phyloP scores from a whole-genome alignment of 2,797 vertebrate species.

The Amazonetta brasiliensis region DNA sequence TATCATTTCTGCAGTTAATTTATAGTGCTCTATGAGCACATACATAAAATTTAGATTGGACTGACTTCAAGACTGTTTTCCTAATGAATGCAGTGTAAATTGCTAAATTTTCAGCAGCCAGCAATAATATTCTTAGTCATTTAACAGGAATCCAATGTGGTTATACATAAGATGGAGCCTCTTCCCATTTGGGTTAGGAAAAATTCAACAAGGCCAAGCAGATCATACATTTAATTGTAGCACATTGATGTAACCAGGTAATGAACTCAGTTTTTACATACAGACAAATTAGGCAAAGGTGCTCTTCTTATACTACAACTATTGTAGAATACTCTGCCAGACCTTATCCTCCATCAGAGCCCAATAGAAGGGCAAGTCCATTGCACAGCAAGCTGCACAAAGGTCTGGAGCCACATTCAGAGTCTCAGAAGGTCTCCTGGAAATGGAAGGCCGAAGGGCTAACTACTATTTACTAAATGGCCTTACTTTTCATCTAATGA shows the following conservation, averaged over 20 bases:
- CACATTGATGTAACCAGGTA: not conserved
- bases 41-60: not conserved
- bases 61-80: not conserved
- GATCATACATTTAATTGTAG: not conserved
- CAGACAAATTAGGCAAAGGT: not conserved
- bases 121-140: not conserved
- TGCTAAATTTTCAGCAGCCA: not conserved
- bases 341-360: not conserved
- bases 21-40: not conserved
- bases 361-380: not conserved
- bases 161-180: not conserved
- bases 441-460: not conserved
- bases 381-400: not conserved
- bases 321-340: not conserved
- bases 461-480: not conserved
- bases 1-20: not conserved
- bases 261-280: slow-evolving; percentile 17
- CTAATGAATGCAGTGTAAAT: not conserved
- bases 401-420: not conserved
- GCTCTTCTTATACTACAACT: not conserved
- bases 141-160: not conserved
- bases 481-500: not conserved
- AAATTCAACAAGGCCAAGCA: not conserved
- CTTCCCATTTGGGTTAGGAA: not conserved
- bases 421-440: not conserved